A percentile compares a stretch with the other conserved stretches of the same genome.
phyloP scores from a whole-genome alignment of 2,888 invertebrate species.

The Torymus tubicola region DNA sequence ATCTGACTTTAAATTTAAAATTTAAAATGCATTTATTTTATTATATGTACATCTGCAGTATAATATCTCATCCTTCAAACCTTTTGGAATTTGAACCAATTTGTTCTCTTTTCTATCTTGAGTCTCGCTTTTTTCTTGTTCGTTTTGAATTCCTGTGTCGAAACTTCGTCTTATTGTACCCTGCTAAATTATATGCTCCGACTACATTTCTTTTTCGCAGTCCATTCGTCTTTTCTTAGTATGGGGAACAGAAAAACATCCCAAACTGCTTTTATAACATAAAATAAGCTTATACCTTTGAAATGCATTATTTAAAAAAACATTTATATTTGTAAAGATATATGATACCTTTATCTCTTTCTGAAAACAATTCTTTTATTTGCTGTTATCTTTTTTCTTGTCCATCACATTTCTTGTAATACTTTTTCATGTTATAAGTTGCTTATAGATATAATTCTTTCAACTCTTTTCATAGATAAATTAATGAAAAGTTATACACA shows the following conservation, averaged over 20 bases:
- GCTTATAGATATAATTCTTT: conserved; percentile 28
- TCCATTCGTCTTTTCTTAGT: background rate
- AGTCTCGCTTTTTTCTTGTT: background rate
- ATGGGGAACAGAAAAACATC: too few species aligned
- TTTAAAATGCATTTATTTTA: too few species aligned
- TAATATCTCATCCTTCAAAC: conserved; percentile 8
- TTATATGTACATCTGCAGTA: too few species aligned
- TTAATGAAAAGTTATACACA: background rate
- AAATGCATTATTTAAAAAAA: too few species aligned
- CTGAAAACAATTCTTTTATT: background rate
- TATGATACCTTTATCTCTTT: background rate
- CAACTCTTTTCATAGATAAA: background rate
- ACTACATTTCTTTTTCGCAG: background rate
- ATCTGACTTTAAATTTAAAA: too few species aligned
- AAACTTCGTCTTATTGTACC: conserved; percentile 13
- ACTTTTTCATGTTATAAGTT: conserved; percentile 30
- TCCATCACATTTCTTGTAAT: conserved; percentile 11
- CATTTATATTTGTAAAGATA: too few species aligned
- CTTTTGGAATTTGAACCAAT: conserved; percentile 31
- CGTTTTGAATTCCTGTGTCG: conserved; percentile 13
- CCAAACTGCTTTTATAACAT: too few species aligned
- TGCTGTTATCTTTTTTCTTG: conserved; percentile 15
- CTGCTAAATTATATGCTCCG: background rate
- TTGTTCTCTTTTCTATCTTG: conserved; percentile 5
- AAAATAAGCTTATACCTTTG: too few species aligned